Base-by-base conservation (phyloP, 2,888 invertebrate genomes). In the Charanyca ferruginea region DNA sequence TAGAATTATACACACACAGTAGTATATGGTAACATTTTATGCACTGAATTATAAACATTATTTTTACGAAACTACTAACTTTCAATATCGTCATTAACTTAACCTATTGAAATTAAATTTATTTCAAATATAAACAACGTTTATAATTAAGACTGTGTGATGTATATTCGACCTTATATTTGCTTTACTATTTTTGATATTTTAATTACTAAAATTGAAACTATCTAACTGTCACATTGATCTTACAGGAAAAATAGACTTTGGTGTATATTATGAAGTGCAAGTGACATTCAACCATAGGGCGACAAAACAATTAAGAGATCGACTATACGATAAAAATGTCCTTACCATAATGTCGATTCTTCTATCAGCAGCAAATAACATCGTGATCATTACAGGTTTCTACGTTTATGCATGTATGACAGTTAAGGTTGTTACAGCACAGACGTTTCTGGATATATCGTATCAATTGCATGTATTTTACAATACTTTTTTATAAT, bases 11-110 rank as follows among this genome's bases (percentile, higher is more conserved):
- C 60, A 73, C 75, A 75, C 75, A 73, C 76, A 70, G 66, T 38
- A 38, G 38, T 38, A 38, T 38, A 38, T 38, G 8, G 38, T 38
- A 51, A 66, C 61, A 79, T 70, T 69, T 51, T 58, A 57, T 69
- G 73, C 47, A 52, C 71, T 76, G 80, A 68, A 76, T 71, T 79
- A 85, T 70, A 81, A 78, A 82, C 80, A 82, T 82, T 52, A 65
- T 66, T 71, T 63, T 64, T 47, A 66, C 58, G 49, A 66, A 66
- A 72, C 73, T 32, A 70, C 52, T 45, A 48, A 64, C 16, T 49
- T 70, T 63, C 16, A 59, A 41, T 59, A 66, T 63, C 42, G 73
- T 73, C 53, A 66, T 22, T 48, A 71, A 68, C 47, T 28, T 58
- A 59, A 66, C 54, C 59, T 76, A 65, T 32, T 61, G 6, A 59